A percentile compares a stretch with the other conserved stretches of the same genome.
These are phyloP conservation scores for Ptychoptera albimana DNA, from an alignment of 2,888 invertebrate species.

Conservation along the genomic window DNA sequence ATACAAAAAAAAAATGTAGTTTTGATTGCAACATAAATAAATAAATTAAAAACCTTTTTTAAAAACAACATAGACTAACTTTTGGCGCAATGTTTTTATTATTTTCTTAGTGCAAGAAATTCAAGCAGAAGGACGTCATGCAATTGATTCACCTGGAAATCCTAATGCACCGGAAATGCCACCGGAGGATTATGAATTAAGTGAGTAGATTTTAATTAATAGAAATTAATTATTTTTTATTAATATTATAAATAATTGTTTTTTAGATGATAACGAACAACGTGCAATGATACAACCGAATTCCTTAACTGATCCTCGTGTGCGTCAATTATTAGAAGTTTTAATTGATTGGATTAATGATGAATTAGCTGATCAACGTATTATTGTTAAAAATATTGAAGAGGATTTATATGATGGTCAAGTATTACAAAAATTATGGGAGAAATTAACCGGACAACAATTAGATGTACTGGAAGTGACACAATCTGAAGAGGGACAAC, in stretches of 20 bases:
- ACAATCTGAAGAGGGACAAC: constrained; percentile 94
- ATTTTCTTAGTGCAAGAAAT: constrained; percentile 75
- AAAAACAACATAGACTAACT: background rate
- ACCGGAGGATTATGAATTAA: constrained; percentile 82
- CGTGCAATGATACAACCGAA: constrained; percentile 86
- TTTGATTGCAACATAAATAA: too few species aligned
- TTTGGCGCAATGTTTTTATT: constrained; percentile 14
- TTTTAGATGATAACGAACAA: constrained; percentile 87
- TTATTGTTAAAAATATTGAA: constrained; percentile 90
- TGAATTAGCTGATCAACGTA: constrained; percentile 87
- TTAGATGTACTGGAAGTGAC: constrained; percentile 96
- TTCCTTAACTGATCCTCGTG: constrained; percentile 72
- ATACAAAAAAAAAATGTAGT: too few species aligned
- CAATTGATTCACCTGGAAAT: constrained; percentile 91
- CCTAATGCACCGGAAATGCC: constrained; percentile 75
- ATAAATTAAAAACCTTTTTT: background rate
- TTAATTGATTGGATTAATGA: constrained; percentile 98
- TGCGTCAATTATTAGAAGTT: constrained; percentile 68
- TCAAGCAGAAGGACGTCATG: constrained; percentile 88
- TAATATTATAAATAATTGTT: constrained; percentile 4
- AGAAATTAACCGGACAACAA: constrained; percentile 75
- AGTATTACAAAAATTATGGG: constrained; percentile 54
- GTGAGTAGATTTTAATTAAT: constrained; percentile 34
- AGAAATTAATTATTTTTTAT: background rate
- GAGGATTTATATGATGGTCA: constrained; percentile 98